Evolutionary conservation across 1,140 invertebrate genomes (phyloP).

Genomic region (Mylabris phalerata): DNA sequence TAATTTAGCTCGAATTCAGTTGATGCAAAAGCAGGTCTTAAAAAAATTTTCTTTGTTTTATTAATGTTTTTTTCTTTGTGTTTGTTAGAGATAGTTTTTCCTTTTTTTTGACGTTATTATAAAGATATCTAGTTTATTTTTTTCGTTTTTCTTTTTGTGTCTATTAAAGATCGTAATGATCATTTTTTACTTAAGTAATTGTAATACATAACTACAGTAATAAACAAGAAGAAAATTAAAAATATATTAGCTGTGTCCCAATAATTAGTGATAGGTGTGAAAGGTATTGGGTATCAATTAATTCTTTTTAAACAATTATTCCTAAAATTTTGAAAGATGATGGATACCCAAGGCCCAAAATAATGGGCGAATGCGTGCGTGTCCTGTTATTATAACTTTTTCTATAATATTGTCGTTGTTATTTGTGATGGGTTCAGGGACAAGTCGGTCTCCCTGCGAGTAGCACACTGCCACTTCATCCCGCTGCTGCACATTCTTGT

Average conservation of each 20-base stretch:
- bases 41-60: constrained; percentile 6
- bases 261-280: constrained; percentile 41
- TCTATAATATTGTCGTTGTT: constrained; percentile 18
- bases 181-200: constrained; percentile 22
- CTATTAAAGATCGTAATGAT: constrained; percentile 11
- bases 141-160: constrained; percentile 1
- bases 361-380: constrained; percentile 16
- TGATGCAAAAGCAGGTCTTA: constrained; percentile 19
- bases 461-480: constrained; percentile 22
- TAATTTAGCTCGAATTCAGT: constrained; percentile 31
- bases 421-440: constrained; percentile 28
- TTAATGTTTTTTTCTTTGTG: constrained; percentile 2
- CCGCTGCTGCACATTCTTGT: constrained; percentile 27
- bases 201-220: constrained; percentile 26
- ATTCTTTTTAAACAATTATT: constrained; percentile 4
- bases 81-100: too few relatives aligned
- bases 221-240: constrained; percentile 10
- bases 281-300: constrained; percentile 14
- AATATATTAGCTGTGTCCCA: constrained; percentile 41
- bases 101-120: constrained; percentile 5
- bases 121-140: constrained; percentile 10
- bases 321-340: constrained; percentile 1
- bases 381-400: constrained; percentile 18
- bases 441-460: constrained; percentile 33
- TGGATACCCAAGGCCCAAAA: neutral